phyloP scores from a whole-genome alignment of 1,140 invertebrate species.

The Cydia fagiglandana region DNA sequence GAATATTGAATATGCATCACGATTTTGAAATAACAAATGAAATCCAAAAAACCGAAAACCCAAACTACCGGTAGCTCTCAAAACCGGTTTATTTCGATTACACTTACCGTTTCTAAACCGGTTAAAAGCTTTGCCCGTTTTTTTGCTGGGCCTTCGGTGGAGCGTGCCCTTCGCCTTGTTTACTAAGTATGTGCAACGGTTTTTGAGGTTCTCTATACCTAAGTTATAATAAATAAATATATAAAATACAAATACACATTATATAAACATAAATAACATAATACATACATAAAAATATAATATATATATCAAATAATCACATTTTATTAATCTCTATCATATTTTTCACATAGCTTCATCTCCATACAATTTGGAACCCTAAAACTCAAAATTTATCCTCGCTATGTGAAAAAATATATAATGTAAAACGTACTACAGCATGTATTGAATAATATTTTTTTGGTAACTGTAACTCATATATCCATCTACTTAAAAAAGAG shows the following conservation, averaged over 20 bases:
- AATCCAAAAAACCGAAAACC: not conserved
- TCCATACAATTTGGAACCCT: too few relatives aligned
- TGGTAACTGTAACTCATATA: not conserved
- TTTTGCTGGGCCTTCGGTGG: not conserved
- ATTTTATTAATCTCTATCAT: too few relatives aligned
- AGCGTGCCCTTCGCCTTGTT: constrained; percentile 3
- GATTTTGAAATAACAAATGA: not conserved
- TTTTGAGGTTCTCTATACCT: constrained; percentile 13
- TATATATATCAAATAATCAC: too few relatives aligned
- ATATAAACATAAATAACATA: too few relatives aligned
- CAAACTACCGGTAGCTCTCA: not conserved
- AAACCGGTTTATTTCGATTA: not conserved
- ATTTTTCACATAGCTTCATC: too few relatives aligned
- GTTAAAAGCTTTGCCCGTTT: not conserved
- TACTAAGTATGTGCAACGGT: not conserved
- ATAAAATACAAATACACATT: constrained; percentile 4
- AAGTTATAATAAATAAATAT: constrained; percentile 6
- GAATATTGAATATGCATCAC: too few relatives aligned
- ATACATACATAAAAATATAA: too few relatives aligned
- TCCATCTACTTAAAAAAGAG: not conserved
- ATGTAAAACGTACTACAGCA: not conserved
- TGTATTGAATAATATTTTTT: not conserved
- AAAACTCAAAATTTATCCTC: too few relatives aligned
- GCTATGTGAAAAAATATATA: too few relatives aligned
- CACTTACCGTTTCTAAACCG: not conserved